Evolutionary conservation across 2,888 invertebrate genomes (phyloP), one percentile per base, ranked within the genome.

Genomic region (Polietes domitor): DNA sequence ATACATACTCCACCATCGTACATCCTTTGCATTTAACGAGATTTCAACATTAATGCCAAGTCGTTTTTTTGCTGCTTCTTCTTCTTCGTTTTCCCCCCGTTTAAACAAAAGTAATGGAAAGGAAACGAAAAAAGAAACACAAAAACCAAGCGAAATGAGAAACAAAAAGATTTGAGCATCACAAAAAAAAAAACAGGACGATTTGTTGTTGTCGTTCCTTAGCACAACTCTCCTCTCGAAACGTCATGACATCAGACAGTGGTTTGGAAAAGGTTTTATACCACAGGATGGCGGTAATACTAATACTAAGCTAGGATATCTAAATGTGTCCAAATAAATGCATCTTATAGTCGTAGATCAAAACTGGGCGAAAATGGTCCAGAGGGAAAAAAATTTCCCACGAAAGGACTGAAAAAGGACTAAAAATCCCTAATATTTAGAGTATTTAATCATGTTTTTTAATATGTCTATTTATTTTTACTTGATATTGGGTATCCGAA

Each of bases 1-100:
- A 65, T 19, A 41, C 37, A 37, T 21, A 37, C 15, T 5, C 19
- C 28, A 55, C 77, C 70, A 24, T 71, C 41, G 32, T 55, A 79
- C 72, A 53, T 53, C 28, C 28, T 53, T 32, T 68, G 61, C 82
- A 61, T 65, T 82, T 80, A 74, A 85, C 79, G 74, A 80, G 80
- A 77, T 77, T 78, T 37, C 55, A 75, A 79, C 70, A 53, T 68
- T 68, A 43, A 68, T 41, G 68, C 24, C 68, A 68, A 61, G 32
- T 28, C n/a, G 32, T 28, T 4, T 55, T 58, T 58, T 24, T 4
- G 32, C n/a, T n/a, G n/a, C n/a, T 32, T 32, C 32, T 37, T 37
- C 37, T 7, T 37, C 4, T 37, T 37, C 12, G 12, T 61, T 55
- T 53, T n/a, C 10, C 63, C 17, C 1, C 32, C 28, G 28, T 63